Conservation (phyloP, 2,797 vertebrate genomes). For the Strix occidentalis region DNA sequence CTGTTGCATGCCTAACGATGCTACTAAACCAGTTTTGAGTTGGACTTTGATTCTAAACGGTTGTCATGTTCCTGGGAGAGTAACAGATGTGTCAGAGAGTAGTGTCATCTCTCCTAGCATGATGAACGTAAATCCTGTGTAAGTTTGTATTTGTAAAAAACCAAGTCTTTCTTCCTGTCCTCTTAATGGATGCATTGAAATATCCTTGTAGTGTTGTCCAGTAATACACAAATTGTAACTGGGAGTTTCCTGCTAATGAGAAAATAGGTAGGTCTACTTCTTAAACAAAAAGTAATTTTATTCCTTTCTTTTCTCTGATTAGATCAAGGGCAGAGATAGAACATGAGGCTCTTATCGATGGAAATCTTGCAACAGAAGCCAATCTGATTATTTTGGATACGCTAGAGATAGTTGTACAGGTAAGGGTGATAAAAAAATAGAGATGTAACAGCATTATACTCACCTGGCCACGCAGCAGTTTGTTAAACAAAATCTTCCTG, state of each 20-base stretch:
- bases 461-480: not conserved
- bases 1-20: not conserved
- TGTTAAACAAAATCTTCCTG: not conserved
- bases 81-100: not conserved
- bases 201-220: constrained; percentile 12
- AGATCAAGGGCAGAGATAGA: constrained; percentile 98
- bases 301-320: constrained; percentile 6
- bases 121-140: not conserved
- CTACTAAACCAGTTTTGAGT: constrained; percentile 11
- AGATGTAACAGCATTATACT: not conserved
- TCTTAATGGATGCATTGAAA: not conserved
- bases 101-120: constrained; percentile 24
- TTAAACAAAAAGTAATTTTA: not conserved
- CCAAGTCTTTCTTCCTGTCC: not conserved
- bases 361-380: constrained; percentile 97
- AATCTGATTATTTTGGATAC: constrained; percentile 97
- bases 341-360: constrained; percentile 96
- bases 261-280: not conserved
- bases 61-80: not conserved
- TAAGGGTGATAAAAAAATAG: constrained; percentile 58
- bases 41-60: not conserved
- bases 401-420: constrained; percentile 96
- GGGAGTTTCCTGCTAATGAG: not conserved
- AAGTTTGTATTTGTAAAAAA: not conserved
- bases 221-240: not conserved